A percentile compares a stretch with the other conserved stretches of the same genome.
phyloP scores from a whole-genome alignment of 35 echinoderm and acorn worm species.

The Heliocidaris tuberculata region DNA sequence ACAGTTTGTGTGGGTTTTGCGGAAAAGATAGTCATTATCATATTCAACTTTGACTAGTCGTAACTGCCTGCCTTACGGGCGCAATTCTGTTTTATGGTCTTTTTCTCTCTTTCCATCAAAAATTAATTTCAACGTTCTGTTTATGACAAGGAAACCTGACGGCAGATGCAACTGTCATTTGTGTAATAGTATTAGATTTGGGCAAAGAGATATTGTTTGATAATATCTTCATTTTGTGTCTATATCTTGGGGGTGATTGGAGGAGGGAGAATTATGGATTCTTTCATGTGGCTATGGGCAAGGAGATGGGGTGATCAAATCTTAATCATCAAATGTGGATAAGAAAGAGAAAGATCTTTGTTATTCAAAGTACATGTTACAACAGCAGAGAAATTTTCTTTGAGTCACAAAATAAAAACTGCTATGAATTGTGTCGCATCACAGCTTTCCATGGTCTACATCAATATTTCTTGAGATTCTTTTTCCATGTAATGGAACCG shows the following conservation, averaged over 20 bases:
- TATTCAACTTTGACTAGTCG: not conserved
- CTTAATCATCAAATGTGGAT: not conserved
- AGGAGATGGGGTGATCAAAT: conserved; percentile 15
- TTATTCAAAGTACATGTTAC: not conserved
- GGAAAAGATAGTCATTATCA: not conserved
- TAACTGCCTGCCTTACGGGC: not conserved
- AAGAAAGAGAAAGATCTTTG: not conserved
- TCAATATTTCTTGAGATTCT: too few relatives aligned
- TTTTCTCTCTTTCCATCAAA: not conserved
- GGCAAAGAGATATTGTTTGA: not conserved
- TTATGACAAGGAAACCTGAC: not conserved
- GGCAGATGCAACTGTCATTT: conserved; percentile 9
- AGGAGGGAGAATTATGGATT: too few relatives aligned
- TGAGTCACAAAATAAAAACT: not conserved
- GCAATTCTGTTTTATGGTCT: conserved; percentile 7
- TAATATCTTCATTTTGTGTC: not conserved
- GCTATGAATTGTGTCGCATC: too few relatives aligned
- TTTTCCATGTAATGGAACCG: too few relatives aligned
- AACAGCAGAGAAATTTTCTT: not conserved
- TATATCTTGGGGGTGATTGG: not conserved
- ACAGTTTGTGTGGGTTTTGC: conserved; percentile 16
- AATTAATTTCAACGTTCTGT: not conserved
- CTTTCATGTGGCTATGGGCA: not conserved
- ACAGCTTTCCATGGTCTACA: too few relatives aligned
- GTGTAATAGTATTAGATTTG: not conserved